phyloP scores from a whole-genome alignment of 2,888 invertebrate species.

The Phragmatobia fuliginosa region DNA sequence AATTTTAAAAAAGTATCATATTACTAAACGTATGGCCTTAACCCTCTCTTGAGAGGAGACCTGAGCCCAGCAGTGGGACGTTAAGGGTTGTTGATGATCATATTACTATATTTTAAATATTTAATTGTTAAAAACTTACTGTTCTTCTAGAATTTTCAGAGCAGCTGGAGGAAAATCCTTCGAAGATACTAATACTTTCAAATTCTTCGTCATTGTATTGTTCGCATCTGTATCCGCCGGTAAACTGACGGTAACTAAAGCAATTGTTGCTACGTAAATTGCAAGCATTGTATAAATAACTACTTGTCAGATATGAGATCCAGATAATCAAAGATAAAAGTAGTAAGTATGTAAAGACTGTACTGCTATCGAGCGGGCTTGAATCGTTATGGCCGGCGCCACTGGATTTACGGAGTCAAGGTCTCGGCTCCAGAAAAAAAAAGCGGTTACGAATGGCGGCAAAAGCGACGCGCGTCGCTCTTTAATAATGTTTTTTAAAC shows the following conservation, averaged over 20 bases:
- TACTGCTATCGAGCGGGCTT: constrained; percentile 29
- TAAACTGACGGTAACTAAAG: constrained; percentile 54
- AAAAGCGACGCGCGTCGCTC: background rate
- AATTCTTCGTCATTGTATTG: constrained; percentile 73
- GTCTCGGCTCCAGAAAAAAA: constrained; percentile 47
- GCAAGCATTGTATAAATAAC: constrained; percentile 48
- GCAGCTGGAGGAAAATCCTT: constrained; percentile 89
- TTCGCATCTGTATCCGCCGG: constrained; percentile 46
- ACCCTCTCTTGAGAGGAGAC: no score
- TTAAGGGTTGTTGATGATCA: no score
- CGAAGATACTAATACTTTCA: constrained; percentile 91
- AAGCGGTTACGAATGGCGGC: constrained; percentile 20
- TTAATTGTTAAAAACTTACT: constrained; percentile 77
- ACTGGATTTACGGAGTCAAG: constrained; percentile 32
- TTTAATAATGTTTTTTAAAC: background rate
- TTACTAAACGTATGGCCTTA: no score
- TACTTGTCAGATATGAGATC: constrained; percentile 33
- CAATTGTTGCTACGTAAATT: constrained; percentile 32
- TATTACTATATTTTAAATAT: background rate
- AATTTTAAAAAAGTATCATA: no score
- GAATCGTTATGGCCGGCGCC: constrained; percentile 37
- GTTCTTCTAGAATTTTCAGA: constrained; percentile 87
- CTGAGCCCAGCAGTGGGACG: no score
- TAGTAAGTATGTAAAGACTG: constrained; percentile 13
- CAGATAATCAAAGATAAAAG: constrained; percentile 39